A percentile compares a stretch with the other conserved stretches of the same genome.
These are phyloP conservation scores for Centropus bengalensis DNA, from an alignment of 2,113 vertebrate genomes.

Conservation along the genomic window DNA sequence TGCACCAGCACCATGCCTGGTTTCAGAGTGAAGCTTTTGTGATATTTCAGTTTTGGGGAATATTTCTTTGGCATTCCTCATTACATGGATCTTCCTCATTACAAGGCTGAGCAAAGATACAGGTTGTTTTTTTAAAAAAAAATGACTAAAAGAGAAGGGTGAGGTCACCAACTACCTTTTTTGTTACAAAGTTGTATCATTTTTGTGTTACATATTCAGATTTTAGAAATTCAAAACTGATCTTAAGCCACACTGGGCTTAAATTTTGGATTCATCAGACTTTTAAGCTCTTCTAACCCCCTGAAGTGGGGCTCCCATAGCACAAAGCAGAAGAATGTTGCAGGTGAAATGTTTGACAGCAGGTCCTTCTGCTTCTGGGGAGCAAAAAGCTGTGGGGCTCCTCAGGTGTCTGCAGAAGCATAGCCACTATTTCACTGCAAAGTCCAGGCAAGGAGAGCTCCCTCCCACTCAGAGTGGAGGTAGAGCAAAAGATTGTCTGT, in stretches of 20 bases:
- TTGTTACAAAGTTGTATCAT: background rate
- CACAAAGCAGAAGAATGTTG: background rate
- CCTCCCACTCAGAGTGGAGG: background rate
- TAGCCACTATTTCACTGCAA: background rate
- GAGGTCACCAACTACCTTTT: background rate
- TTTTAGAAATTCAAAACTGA: background rate
- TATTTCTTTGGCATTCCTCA: background rate
- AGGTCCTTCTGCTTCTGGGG: background rate
- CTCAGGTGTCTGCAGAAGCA: background rate
- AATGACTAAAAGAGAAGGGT: background rate
- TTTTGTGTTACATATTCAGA: background rate
- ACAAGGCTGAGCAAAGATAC: background rate
- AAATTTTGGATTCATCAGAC: background rate
- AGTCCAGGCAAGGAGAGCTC: background rate
- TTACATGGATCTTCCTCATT: background rate
- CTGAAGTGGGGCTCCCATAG: background rate
- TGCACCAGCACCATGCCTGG: background rate
- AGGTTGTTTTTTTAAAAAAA: background rate
- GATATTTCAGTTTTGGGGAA: background rate
- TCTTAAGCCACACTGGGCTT: background rate
- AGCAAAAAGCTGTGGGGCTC: background rate
- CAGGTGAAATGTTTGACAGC: background rate
- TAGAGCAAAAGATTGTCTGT: background rate
- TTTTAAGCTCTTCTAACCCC: background rate
- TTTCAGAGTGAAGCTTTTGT: slow-evolving; percentile 12